phyloP scores from a whole-genome alignment of 2,888 invertebrate genomes.

The Sphaerophoria taeniata region DNA sequence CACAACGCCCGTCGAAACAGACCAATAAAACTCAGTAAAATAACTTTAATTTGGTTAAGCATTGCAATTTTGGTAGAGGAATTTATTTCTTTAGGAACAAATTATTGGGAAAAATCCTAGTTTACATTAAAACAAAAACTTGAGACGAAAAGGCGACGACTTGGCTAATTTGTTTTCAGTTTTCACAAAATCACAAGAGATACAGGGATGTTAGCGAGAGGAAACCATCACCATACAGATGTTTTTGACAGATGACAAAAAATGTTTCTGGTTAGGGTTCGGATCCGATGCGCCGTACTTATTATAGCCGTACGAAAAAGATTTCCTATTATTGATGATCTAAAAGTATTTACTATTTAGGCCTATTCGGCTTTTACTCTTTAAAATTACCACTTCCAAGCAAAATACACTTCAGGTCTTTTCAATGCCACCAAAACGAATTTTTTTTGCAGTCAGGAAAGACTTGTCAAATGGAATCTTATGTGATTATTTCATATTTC shows the following conservation, averaged over 20 bases:
- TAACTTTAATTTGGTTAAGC: constrained; percentile 84
- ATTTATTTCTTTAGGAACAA: constrained; percentile 2
- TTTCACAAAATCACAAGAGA: constrained; percentile 31
- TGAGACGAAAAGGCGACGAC: constrained; percentile 19
- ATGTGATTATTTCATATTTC: no score
- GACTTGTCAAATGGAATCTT: no score
- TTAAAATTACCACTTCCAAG: no score
- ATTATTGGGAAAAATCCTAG: constrained; percentile 28
- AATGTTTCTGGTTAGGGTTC: background rate
- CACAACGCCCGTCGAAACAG: constrained; percentile 85
- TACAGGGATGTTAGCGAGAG: background rate
- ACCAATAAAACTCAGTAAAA: constrained; percentile 84
- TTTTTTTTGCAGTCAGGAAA: no score
- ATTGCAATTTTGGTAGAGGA: constrained; percentile 78
- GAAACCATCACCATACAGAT: constrained; percentile 26
- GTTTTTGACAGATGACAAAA: constrained; percentile 41
- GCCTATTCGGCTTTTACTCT: no score
- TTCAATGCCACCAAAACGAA: no score
- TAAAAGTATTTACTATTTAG: no score
- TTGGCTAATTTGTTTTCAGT: constrained; percentile 60
- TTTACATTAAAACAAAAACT: constrained; percentile 23
- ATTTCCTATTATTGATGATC: no score
- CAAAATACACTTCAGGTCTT: no score
- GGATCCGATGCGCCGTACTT: no score
- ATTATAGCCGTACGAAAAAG: no score